Conservation (phyloP, 2,888 invertebrate genomes). For the Andrena bucephala region DNA sequence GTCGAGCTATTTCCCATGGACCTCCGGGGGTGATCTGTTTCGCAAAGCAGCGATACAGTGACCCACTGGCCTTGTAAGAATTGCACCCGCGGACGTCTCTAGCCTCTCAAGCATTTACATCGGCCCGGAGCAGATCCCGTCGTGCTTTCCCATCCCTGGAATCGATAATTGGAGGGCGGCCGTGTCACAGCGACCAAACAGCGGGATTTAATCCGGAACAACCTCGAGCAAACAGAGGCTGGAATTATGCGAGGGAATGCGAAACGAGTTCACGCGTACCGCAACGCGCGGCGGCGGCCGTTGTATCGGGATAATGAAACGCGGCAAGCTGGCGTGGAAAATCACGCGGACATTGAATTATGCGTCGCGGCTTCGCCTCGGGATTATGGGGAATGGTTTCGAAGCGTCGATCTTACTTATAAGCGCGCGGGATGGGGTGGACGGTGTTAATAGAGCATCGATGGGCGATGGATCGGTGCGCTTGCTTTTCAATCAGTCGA, state of each 20-base stretch:
- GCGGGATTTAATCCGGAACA: constrained; percentile 58
- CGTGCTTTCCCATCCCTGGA: not conserved
- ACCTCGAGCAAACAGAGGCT: constrained; percentile 59
- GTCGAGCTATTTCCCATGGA: constrained; percentile 5
- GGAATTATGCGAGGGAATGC: constrained; percentile 38
- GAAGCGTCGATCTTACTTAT: not conserved
- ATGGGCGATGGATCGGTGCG: not conserved
- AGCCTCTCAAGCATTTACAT: not conserved
- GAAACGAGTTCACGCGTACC: constrained; percentile 30
- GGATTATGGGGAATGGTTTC: not conserved
- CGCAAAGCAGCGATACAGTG: not conserved
- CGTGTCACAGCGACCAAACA: constrained; percentile 37
- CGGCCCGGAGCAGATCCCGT: not conserved
- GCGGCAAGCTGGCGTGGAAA: constrained; percentile 23
- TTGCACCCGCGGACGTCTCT: not conserved
- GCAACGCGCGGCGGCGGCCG: constrained; percentile 37
- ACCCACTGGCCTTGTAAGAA: constrained; percentile 1
- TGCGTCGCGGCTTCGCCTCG: constrained; percentile 14
- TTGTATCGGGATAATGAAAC: constrained; percentile 49
- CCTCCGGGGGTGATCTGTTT: not conserved
- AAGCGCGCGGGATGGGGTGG: not conserved
- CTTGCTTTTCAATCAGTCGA: not conserved
- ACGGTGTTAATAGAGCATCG: not conserved
- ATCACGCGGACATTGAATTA: constrained; percentile 38
- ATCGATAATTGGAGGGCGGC: constrained; percentile 7